Conservation (phyloP, 2,797 vertebrate species). For the Loris lydekkerianus region DNA sequence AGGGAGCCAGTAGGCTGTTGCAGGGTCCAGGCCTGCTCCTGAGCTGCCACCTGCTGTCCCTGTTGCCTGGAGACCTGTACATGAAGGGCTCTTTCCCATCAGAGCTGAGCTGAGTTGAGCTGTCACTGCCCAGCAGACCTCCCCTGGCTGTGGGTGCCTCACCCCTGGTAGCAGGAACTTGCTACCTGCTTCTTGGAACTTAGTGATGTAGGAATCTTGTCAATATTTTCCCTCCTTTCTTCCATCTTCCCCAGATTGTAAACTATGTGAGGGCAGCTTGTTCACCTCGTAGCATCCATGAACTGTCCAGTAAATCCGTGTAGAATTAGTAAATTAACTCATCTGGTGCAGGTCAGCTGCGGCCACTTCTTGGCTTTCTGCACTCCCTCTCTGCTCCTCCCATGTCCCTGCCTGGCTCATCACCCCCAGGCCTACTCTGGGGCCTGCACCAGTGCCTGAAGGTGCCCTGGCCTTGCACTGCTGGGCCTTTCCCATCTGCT, state of each 20-base stretch:
- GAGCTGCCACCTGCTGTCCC: fast-evolving
- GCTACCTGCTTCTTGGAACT: background rate
- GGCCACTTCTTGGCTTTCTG: too few relatives aligned
- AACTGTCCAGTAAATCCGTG: fast-evolving
- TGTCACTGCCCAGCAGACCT: background rate
- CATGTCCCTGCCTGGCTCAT: fast-evolving
- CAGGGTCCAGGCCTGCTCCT: background rate
- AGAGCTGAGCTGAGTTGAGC: background rate
- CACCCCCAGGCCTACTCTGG: background rate
- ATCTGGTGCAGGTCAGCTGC: fast-evolving
- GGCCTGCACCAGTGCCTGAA: background rate
- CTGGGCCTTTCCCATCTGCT: background rate
- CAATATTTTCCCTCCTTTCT: fast-evolving
- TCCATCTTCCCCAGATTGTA: background rate
- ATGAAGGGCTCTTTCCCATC: too few relatives aligned
- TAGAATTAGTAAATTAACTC: background rate
- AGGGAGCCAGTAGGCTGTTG: background rate
- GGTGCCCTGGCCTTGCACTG: background rate
- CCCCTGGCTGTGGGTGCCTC: background rate
- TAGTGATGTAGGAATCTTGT: background rate
- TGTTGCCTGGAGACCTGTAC: background rate
- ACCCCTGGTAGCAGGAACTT: background rate
- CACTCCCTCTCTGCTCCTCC: background rate
- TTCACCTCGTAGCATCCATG: background rate
- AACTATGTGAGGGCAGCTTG: background rate